These are phyloP conservation scores for Syncerus caffer DNA, from an alignment of 2,797 vertebrate genomes.

Conservation along the genomic window DNA sequence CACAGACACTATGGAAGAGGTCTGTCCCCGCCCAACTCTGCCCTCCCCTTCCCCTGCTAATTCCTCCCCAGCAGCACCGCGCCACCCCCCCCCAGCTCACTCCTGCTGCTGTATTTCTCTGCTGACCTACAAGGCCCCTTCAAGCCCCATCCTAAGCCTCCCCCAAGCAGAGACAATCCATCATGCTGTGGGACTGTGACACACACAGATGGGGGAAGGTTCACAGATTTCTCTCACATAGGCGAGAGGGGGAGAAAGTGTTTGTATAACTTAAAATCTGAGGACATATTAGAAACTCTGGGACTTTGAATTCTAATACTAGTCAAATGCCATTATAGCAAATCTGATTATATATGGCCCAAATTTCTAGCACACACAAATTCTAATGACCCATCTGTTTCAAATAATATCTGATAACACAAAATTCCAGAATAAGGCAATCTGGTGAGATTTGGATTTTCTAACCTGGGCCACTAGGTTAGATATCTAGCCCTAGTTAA, in stretches of 20 bases:
- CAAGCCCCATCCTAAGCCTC: constrained; percentile 77
- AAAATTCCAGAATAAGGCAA: constrained; percentile 42
- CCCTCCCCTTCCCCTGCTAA: constrained; percentile 48
- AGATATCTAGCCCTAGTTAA: constrained; percentile 16
- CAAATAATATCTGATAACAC: constrained; percentile 26
- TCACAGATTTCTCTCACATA: constrained; percentile 69
- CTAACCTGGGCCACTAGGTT: background rate
- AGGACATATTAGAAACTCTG: constrained; percentile 39
- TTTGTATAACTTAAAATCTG: constrained; percentile 65
- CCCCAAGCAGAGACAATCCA: constrained; percentile 76
- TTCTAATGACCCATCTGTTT: constrained; percentile 58
- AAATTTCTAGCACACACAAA: constrained; percentile 34
- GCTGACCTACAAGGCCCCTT: constrained; percentile 78
- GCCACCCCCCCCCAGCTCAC: constrained; percentile 29
- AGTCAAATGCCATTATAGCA: constrained; percentile 48
- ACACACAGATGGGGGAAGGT: constrained; percentile 76
- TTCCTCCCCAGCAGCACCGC: constrained; percentile 33
- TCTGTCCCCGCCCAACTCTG: constrained; percentile 1
- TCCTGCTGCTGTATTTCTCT: constrained; percentile 78
- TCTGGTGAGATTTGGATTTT: background rate
- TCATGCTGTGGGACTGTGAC: constrained; percentile 75
- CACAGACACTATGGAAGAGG: constrained; percentile 51
- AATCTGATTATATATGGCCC: constrained; percentile 24
- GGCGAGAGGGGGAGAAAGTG: constrained; percentile 60
- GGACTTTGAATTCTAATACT: constrained; percentile 48